Evolutionary conservation across 2,888 invertebrate species (phyloP), one percentile per base, ranked within the genome.

Genomic region (Leptodirus hochenwartii): DNA sequence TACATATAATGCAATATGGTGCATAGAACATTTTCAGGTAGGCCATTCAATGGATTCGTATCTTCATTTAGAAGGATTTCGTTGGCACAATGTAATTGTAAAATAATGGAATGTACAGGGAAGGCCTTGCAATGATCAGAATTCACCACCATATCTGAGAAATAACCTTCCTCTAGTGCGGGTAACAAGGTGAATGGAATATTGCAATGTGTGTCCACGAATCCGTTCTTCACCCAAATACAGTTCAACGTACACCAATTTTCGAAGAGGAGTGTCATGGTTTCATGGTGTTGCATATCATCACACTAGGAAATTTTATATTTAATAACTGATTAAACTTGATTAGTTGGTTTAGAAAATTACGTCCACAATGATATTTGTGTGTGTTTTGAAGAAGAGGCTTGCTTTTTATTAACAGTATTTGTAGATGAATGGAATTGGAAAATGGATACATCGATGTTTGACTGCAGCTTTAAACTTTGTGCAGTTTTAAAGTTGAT

Each of bases 151-250:
- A 66, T 50, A 52, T 74, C 73, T 34, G 66, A 64, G 44, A 74
- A 74, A 46, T 65, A 73, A 1, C 68, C 66, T 39, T 72, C 69
- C 38, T 67, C 64, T 29, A 74, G 53, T 17, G 73, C 72, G 31
- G 66, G 62, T n/a, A 65, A 49, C 35, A 72, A 61, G n/a, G 66
- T 65, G 46, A 66, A 72, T 5, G 68, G 64, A 22, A 61, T 55
- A 41, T 65, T 64, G 34, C 57, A 51, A 2, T 56, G 54, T 22
- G 54, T 41, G 27, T 53, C 58, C 2, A 53, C 51, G 30, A 58
- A 54, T 25, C 58, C 54, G 23, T 61, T 58, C 34, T 49, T 50
- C 24, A 70, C 54, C 43, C 66, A 58, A 43, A 64, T 64, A 47
- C 72, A 73, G 41, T 68, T 61, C 31, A 72, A 49, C 35, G 63